A percentile compares a stretch with the other conserved stretches of the same genome.
phyloP scores from a whole-genome alignment of 2,888 invertebrate genomes.

The Automeris io region DNA sequence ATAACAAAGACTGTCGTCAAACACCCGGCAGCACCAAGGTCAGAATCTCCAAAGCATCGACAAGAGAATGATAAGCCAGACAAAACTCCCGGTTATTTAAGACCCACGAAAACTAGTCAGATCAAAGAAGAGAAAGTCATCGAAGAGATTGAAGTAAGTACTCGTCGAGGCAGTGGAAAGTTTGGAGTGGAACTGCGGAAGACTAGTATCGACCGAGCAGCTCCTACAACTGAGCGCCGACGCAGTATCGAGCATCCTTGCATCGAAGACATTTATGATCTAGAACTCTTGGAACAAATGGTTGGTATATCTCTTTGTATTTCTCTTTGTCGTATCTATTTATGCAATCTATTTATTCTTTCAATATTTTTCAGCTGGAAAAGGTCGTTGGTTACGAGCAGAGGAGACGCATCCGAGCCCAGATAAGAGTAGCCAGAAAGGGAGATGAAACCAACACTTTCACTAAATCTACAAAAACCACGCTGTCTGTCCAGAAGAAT shows the following conservation, averaged over 20 bases:
- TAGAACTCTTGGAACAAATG: conserved; percentile 83
- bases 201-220: conserved; percentile 72
- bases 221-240: conserved; percentile 62
- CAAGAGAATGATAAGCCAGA: conserved; percentile 36
- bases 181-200: conserved; percentile 82
- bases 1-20: conserved; percentile 33
- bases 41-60: conserved; percentile 38
- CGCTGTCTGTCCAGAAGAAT: conserved; percentile 27
- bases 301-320: conserved; percentile 59
- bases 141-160: conserved; percentile 63
- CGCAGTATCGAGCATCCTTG: conserved; percentile 72
- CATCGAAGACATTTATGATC: conserved; percentile 85
- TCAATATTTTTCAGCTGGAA: conserved; percentile 78
- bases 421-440: conserved; percentile 84
- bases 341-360: background rate
- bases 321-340: conserved; percentile 7
- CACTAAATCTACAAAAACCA: conserved; percentile 36
- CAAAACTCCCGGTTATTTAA: conserved; percentile 51
- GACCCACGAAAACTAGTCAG: conserved; percentile 59
- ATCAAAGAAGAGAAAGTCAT: conserved; percentile 49
- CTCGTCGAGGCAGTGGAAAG: conserved; percentile 75
- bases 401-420: conserved; percentile 84
- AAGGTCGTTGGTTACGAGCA: conserved; percentile 87
- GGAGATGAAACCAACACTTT: conserved; percentile 31
- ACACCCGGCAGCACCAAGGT: conserved; percentile 35